A percentile compares a stretch with the other conserved stretches of the same genome.
Conservation (phyloP, 1,140 invertebrate genomes). For the Scaptomyza hsui region DNA sequence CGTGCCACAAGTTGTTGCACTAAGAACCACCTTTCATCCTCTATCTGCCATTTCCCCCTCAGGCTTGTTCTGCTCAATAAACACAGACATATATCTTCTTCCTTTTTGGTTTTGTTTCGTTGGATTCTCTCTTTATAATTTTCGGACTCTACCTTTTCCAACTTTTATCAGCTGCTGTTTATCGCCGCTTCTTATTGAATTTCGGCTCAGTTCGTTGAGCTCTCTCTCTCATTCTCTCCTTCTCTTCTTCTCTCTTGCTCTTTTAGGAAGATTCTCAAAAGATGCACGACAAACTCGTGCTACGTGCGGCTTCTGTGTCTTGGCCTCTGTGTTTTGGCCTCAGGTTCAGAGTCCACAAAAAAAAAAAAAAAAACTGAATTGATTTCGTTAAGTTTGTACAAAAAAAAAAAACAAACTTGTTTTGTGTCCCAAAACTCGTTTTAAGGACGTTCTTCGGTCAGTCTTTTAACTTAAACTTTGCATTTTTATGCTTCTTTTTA, state of each 20-base stretch:
- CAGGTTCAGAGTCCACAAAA: conserved; percentile 11
- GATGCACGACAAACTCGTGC: conserved; percentile 58
- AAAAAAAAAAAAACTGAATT: conserved; percentile 47
- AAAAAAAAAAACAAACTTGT: conserved; percentile 66
- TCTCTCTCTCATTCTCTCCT: conserved; percentile 6
- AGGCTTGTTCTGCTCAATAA: not conserved
- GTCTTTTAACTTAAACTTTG: conserved; percentile 34
- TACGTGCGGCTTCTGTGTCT: conserved; percentile 29
- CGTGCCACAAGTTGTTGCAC: conserved; percentile 73
- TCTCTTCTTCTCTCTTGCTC: not conserved
- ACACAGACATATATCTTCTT: conserved; percentile 22
- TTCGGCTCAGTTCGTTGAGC: conserved; percentile 40
- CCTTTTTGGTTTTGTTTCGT: conserved; percentile 2
- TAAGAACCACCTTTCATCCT: not conserved
- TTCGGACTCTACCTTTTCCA: conserved; percentile 61
- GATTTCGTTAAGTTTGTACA: conserved; percentile 63
- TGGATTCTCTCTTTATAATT: conserved; percentile 53
- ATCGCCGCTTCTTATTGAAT: conserved; percentile 69
- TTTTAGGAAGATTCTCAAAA: conserved; percentile 5
- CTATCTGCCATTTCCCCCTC: conserved; percentile 12
- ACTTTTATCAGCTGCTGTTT: conserved; percentile 78
- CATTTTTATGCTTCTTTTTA: conserved; percentile 9
- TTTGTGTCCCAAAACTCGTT: conserved; percentile 66
- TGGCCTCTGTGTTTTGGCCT: conserved; percentile 14
- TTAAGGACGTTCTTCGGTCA: conserved; percentile 63